Evolutionary conservation across 1,140 invertebrate genomes (phyloP), one percentile per base, ranked within the genome.

Genomic region (Papilio xuthus): DNA sequence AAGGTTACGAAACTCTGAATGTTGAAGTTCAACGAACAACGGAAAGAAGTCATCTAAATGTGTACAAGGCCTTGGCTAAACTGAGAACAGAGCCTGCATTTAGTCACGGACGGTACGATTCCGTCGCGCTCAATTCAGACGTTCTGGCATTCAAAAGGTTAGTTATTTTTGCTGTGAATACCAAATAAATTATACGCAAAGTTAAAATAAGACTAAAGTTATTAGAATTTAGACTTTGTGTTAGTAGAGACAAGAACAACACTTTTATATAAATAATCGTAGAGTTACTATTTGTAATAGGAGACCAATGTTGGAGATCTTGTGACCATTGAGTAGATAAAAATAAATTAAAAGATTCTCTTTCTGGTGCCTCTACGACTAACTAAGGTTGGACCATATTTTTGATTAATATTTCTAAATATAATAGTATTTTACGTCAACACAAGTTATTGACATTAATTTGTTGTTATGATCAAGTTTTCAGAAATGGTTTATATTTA

Each of bases 1-100:
- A 94, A 0, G 95, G 96, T 82, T 96, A 95, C 83, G 90, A 90
- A 81, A 93, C 83, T 1, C 80, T 96, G 0, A 96, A 96, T 82
- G 93, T 96, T 4, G 89, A 92, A 79, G 86, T 85, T 0, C 94
- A 95, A 78, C 88, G 86, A 60, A 53, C 37, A 1, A 77, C 83
- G 8, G 80, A 88, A 0, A 87, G 85, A 71, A 95, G 94, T 20
- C 94, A 95, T 83, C 92, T 95, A 23, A 92, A 94, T 18, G 88
- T 95, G 0, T 93, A 93, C 80, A 90, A 91, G 75, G 77, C 81
- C 13, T 80, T 93, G 47, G 81, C 86, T 2, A 26, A 79, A 50
- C 85, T 94, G 9, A 83, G 92, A 41, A 82, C 85, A 18, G 83
- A 92, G n/a, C n/a, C 80, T 10, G 81, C 81, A 6, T 94, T 93